Evolutionary conservation across 2,113 vertebrate species (phyloP).

Genomic region (Heterotis niloticus): DNA sequence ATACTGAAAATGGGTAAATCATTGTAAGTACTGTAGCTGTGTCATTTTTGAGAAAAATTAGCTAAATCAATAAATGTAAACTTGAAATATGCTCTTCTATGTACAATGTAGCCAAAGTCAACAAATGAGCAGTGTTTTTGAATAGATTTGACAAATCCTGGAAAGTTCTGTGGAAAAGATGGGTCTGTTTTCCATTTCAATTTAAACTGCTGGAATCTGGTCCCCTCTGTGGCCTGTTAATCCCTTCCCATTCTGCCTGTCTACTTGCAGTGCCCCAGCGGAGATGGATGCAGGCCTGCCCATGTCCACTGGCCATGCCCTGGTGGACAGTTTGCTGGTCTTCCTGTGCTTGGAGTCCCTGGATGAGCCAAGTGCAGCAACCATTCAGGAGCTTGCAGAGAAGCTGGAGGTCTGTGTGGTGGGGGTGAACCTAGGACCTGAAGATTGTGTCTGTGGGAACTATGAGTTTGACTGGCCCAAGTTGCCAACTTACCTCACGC

Average conservation of each 20-base stretch:
- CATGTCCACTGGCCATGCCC: conserved; percentile 25
- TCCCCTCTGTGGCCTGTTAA: neutral
- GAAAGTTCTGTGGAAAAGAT: too few species aligned
- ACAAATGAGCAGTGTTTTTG: too few species aligned
- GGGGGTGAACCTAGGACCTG: neutral
- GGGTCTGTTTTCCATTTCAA: neutral
- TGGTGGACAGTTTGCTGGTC: conserved; percentile 56
- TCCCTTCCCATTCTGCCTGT: neutral
- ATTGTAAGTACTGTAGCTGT: too few species aligned
- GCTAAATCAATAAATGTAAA: too few species aligned
- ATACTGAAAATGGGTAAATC: too few species aligned
- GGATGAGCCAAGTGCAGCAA: conserved; percentile 40
- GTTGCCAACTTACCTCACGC: neutral
- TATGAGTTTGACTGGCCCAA: neutral
- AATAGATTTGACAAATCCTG: too few species aligned
- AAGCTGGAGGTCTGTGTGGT: conserved; percentile 54
- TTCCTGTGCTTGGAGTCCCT: conserved; percentile 61
- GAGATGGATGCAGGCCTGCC: neutral
- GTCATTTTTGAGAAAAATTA: too few species aligned
- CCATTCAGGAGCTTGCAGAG: conserved; percentile 49
- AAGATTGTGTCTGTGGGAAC: neutral
- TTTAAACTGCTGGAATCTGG: neutral
- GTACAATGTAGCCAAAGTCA: too few species aligned
- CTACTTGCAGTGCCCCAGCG: conserved; percentile 26
- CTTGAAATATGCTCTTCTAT: too few species aligned